A percentile compares a stretch with the other conserved stretches of the same genome.
phyloP scores from a whole-genome alignment of 2,797 vertebrate species.

The Tiaroga cobitis region DNA sequence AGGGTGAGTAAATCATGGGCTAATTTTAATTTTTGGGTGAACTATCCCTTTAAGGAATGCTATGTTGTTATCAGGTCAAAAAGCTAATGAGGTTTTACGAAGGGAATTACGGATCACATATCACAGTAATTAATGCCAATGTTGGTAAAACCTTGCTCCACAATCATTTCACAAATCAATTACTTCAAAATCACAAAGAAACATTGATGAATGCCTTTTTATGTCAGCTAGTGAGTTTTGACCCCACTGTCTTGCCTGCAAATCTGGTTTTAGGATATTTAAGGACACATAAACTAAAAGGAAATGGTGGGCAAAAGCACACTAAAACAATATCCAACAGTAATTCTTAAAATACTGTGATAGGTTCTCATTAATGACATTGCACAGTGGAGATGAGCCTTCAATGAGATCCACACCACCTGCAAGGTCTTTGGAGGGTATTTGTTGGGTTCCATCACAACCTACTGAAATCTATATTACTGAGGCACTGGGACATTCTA shows the following conservation, averaged over 20 bases:
- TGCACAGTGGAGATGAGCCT: background rate
- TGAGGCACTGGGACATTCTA: conserved; percentile 20
- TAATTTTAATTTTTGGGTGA: no score
- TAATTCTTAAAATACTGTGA: background rate
- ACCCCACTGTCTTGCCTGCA: background rate
- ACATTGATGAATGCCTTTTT: background rate
- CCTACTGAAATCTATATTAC: conserved; percentile 35
- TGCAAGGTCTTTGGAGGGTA: background rate
- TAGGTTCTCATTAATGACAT: background rate
- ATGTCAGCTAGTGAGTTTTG: conserved; percentile 7
- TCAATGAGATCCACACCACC: background rate
- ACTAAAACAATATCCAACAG: conserved; percentile 8
- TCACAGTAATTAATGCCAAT: background rate
- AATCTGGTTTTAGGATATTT: background rate
- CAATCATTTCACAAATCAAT: background rate
- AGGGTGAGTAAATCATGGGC: no score
- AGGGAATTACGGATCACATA: background rate
- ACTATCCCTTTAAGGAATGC: no score
- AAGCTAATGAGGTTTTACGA: background rate
- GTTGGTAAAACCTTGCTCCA: background rate
- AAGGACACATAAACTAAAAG: background rate
- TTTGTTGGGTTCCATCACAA: conserved; percentile 19
- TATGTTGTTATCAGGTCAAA: background rate
- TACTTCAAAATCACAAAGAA: conserved; percentile 18
- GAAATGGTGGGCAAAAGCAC: background rate